Evolutionary conservation across 2,888 invertebrate species (phyloP), one percentile per base, ranked within the genome.

Genomic region (Papilio protenor): DNA sequence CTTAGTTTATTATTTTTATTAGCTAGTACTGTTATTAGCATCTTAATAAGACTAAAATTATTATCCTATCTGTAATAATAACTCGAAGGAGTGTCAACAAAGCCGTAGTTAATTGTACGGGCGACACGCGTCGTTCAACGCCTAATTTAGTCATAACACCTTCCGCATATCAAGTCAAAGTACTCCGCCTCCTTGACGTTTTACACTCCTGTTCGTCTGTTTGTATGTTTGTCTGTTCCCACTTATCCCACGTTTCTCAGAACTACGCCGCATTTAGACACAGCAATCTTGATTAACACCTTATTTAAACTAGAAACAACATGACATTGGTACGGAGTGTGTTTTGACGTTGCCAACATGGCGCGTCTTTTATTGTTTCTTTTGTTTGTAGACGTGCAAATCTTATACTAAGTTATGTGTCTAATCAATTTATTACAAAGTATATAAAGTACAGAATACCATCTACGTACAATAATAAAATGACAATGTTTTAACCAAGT

Each of bases 131-230:
- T 70, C 77, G 59, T 59, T 74, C 69, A 70, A 49, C 72, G 75
- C 70, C 77, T 70, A 77, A 77, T 72, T 78, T 71, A 78, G 72
- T 78, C 64, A 72, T 75, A 23, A 78, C 78, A 75, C 72, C 61
- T 78, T 78, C 78, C 78, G 78, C 78, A 78, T 78, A 75, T 72
- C 64, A 23, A 55, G 52, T 70, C 61, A 71, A 72, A 64, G 45
- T 55, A 66, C 71, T 55, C 71, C 40, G 75, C 64, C 21, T 72
- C 55, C 23, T 61, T 64, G 52, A 73, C 71, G 64, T 64, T 52
- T 75, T 73, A 45, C 52, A 40, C 47, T 71, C 72, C 57, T 75
- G 52, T 78, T 72, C 66, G 78, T 47, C 55, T 64, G 45, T 75
- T 77, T 72, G 75, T 78, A 57, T 78, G 71, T 78, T 72, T 75